Evolutionary conservation across 2,113 vertebrate genomes (phyloP).

Genomic region (Mormyrus lacerda): DNA sequence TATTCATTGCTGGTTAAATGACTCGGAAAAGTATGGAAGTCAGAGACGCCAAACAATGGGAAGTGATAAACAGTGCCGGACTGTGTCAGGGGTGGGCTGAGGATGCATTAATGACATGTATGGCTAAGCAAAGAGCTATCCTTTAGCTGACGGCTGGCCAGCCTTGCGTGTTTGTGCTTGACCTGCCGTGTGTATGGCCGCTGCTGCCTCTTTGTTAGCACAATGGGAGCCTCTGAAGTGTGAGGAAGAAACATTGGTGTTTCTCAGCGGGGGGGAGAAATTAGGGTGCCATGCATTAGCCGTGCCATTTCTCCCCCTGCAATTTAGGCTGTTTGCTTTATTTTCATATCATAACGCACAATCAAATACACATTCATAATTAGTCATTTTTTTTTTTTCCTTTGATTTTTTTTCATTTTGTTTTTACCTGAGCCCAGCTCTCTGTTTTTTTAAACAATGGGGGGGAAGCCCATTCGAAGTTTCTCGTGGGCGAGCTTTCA

Average conservation of each 20-base stretch:
- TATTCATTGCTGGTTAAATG: conserved; percentile 35
- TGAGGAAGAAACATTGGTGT: conserved; percentile 33
- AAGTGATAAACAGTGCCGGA: conserved; percentile 24
- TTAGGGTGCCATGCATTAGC: conserved; percentile 26
- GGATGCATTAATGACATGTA: conserved; percentile 36
- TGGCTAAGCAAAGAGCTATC: conserved; percentile 4
- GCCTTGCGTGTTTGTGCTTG: conserved; percentile 30
- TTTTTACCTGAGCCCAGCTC: conserved; percentile 19
- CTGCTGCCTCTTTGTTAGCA: conserved; percentile 31
- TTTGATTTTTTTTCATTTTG: not conserved
- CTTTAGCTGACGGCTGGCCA: conserved; percentile 31
- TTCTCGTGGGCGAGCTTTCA: conserved; percentile 19
- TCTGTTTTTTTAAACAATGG: conserved; percentile 12
- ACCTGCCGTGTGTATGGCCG: conserved; percentile 30
- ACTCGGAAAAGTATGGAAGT: conserved; percentile 27
- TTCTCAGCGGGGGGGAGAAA: conserved; percentile 30
- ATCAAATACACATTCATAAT: conserved; percentile 29
- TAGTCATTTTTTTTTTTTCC: conserved; percentile 11
- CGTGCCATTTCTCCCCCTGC: conserved; percentile 22
- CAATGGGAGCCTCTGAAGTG: conserved; percentile 34
- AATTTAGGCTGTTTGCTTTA: conserved; percentile 27
- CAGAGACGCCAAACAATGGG: conserved; percentile 12
- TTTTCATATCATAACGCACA: conserved; percentile 34
- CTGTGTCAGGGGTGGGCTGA: conserved; percentile 26
- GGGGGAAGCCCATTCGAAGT: conserved; percentile 2